A percentile compares a stretch with the other conserved stretches of the same genome.
Conservation (phyloP, 1,140 invertebrate genomes). For the Hestina assimilis region DNA sequence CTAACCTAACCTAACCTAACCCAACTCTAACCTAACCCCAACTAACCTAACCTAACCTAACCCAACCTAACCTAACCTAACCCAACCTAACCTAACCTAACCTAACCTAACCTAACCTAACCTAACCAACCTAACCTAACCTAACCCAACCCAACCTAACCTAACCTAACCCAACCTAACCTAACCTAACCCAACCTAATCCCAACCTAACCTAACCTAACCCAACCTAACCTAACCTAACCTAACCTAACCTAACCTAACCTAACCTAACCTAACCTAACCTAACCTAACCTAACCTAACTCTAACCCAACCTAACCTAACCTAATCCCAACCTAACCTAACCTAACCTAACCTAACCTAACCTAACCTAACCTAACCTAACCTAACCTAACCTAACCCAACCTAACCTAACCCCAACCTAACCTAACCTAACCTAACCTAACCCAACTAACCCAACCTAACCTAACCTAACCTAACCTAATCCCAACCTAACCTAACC, state of each 20-base stretch:
- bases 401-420: too few species aligned
- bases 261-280: conserved; percentile 38
- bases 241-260: conserved; percentile 29
- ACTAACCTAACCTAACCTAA: conserved; percentile 18
- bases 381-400: conserved; percentile 38
- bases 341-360: conserved; percentile 39
- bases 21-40: too few species aligned
- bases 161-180: conserved; percentile 22
- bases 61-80: conserved; percentile 16
- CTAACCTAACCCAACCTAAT: conserved; percentile 29
- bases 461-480: too few species aligned
- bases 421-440: conserved; percentile 42
- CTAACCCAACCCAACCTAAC: conserved; percentile 1
- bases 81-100: conserved; percentile 15
- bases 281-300: conserved; percentile 41
- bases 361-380: conserved; percentile 38
- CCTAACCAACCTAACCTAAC: too few species aligned
- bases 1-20: conserved; percentile 12
- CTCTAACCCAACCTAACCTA: conserved; percentile 42
- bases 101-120: conserved; percentile 18
- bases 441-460: too few species aligned
- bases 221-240: conserved; percentile 16
- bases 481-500: too few species aligned
- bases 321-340: too few species aligned
- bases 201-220: too few species aligned